These are phyloP conservation scores for Drosophila oshimai DNA, from an alignment of 1,140 invertebrate genomes.

Conservation along the genomic window DNA sequence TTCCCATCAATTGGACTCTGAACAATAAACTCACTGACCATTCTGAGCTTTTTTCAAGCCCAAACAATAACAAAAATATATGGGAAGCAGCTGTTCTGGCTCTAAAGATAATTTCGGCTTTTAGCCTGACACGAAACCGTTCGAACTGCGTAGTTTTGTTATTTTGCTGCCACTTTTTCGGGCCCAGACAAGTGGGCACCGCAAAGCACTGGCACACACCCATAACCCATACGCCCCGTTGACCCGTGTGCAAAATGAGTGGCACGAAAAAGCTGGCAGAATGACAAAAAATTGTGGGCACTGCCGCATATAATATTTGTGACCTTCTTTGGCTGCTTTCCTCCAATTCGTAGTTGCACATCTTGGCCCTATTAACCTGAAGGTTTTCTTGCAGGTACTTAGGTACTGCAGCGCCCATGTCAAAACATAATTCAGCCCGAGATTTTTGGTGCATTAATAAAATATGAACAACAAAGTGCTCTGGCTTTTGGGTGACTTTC, in stretches of 20 bases:
- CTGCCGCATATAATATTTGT: constrained; percentile 1
- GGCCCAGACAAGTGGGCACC: constrained; percentile 63
- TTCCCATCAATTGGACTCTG: constrained; percentile 15
- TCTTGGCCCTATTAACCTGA: constrained; percentile 20
- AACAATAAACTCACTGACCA: constrained; percentile 23
- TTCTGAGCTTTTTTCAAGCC: constrained; percentile 3
- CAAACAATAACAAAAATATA: background rate
- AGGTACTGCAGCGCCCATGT: constrained; percentile 1
- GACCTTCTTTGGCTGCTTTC: constrained; percentile 6
- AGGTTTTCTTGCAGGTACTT: background rate
- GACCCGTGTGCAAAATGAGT: constrained; percentile 18
- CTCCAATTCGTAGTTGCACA: background rate
- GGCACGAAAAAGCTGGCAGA: constrained; percentile 37
- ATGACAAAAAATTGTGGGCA: constrained; percentile 50
- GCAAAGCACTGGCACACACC: background rate
- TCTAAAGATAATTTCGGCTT: constrained; percentile 11
- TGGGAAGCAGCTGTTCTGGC: constrained; percentile 8
- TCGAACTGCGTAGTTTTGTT: constrained; percentile 53
- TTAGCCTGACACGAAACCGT: background rate
- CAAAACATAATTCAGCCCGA: constrained; percentile 42
- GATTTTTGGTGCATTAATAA: constrained; percentile 56
- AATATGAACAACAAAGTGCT: constrained; percentile 46
- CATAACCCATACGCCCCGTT: constrained; percentile 24
- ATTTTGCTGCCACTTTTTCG: constrained; percentile 15
- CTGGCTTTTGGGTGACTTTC: background rate